Conservation (phyloP, 2,113 vertebrate genomes). For the Gambusia holbrooki region DNA sequence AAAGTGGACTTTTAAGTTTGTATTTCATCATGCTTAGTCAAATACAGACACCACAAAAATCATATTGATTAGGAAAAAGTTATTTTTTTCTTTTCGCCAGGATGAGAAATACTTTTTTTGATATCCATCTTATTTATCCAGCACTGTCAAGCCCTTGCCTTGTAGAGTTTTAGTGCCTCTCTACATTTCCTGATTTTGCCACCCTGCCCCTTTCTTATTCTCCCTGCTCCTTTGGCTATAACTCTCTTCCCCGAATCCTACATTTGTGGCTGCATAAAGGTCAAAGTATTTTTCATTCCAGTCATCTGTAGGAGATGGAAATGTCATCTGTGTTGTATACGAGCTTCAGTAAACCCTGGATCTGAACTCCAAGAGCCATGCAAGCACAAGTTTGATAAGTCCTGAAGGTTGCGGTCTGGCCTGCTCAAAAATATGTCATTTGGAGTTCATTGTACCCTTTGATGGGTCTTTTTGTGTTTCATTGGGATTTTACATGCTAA, state of each 20-base stretch:
- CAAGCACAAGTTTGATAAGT: not conserved
- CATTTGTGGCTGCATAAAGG: constrained; percentile 59
- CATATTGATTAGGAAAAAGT: not conserved
- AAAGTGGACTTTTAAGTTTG: not conserved
- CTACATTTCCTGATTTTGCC: constrained; percentile 21
- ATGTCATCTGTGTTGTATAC: constrained; percentile 59
- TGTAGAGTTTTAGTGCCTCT: constrained; percentile 17
- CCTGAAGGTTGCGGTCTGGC: not conserved
- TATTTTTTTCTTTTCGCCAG: constrained; percentile 10
- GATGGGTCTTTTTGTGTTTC: too few species aligned
- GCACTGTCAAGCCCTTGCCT: not conserved
- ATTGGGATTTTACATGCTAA: too few species aligned
- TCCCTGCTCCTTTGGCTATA: not conserved
- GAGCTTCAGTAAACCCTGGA: constrained; percentile 41
- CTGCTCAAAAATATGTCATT: not conserved
- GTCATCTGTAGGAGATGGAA: constrained; percentile 53
- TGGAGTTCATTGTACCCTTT: constrained; percentile 3
- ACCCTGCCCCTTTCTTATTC: constrained; percentile 8
- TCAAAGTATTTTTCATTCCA: constrained; percentile 64
- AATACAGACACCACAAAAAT: not conserved
- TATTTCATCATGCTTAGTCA: constrained; percentile 8
- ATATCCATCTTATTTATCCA: constrained; percentile 16
- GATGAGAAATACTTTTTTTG: constrained; percentile 7
- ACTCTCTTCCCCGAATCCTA: constrained; percentile 39
- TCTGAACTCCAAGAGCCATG: constrained; percentile 26